phyloP scores from a whole-genome alignment of 2,113 vertebrate genomes.

The Equus przewalskii region DNA sequence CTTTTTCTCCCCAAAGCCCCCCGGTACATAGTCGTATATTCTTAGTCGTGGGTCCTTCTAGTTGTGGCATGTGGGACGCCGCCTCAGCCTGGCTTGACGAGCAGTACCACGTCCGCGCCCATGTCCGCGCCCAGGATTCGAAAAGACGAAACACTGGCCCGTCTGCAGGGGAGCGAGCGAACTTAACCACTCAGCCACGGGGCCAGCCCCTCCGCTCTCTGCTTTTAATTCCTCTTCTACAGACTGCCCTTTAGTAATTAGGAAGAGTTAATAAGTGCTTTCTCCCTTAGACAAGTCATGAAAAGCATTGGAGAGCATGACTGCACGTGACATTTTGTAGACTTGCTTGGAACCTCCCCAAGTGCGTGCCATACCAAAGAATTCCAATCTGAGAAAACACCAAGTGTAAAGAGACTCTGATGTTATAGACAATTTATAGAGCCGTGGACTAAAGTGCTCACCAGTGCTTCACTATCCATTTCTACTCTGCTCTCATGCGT shows the following conservation, averaged over 20 bases:
- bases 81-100: no score
- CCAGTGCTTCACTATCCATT: not conserved
- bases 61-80: no score
- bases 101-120: no score
- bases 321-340: not conserved
- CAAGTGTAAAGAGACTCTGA: not conserved
- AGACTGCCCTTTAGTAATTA: not conserved
- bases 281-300: not conserved
- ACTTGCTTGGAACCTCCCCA: not conserved
- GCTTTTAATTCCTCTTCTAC: not conserved
- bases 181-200: no score
- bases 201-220: not conserved
- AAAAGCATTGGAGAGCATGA: not conserved
- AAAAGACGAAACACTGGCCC: no score
- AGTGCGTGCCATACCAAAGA: not conserved
- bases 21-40: no score
- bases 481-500: not conserved
- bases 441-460: not conserved
- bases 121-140: no score
- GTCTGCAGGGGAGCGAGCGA: no score
- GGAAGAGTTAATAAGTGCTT: not conserved
- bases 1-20: no score
- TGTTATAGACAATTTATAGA: not conserved
- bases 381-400: not conserved
- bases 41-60: no score